Conservation (phyloP, 2,888 invertebrate genomes). For the Heteropelma amictum region DNA sequence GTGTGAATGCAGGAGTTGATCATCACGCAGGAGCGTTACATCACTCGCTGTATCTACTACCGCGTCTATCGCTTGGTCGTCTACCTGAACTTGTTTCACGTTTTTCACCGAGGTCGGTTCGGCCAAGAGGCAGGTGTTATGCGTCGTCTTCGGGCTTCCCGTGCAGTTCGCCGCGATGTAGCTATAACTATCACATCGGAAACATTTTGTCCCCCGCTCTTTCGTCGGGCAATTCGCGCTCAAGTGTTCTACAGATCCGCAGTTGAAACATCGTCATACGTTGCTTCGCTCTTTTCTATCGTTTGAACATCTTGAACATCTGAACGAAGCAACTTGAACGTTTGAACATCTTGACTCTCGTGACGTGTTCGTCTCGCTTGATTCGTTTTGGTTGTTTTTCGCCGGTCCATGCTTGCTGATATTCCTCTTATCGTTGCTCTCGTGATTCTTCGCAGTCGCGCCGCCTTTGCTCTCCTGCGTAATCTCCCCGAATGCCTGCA, state of each 20-base stretch:
- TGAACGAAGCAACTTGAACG: no score
- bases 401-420: neutral
- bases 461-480: neutral
- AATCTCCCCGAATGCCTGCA: slow-evolving; percentile 8
- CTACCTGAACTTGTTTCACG: neutral
- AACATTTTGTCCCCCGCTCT: slow-evolving; percentile 63
- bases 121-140: neutral
- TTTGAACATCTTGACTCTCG: no score
- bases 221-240: slow-evolving; percentile 42
- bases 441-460: neutral
- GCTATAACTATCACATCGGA: slow-evolving; percentile 62
- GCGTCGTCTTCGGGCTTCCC: neutral
- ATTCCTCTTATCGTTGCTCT: neutral
- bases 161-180: slow-evolving; percentile 55
- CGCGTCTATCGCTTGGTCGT: neutral
- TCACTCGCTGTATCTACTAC: neutral
- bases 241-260: slow-evolving; percentile 15
- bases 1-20: neutral
- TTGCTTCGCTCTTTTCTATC: neutral
- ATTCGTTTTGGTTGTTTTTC: neutral
- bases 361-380: neutral
- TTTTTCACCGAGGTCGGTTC: neutral
- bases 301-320: neutral
- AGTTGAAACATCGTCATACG: neutral
- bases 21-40: neutral